Base-by-base conservation (phyloP, 2,113 vertebrate species). In the Balaenoptera acutorostrata region DNA sequence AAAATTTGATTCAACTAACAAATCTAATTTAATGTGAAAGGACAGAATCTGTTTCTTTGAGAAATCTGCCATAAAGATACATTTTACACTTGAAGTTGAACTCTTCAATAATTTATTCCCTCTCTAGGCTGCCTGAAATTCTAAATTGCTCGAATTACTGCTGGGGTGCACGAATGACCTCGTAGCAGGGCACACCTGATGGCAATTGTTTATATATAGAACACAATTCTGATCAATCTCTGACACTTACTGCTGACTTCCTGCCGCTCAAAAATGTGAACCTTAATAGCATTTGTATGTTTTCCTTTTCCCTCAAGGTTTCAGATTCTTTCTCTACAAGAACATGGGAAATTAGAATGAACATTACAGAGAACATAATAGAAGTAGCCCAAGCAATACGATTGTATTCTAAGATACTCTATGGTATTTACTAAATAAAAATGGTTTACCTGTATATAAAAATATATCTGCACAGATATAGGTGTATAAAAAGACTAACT, bases 221-320 rank as follows among this genome's bases (percentile, higher is more conserved):
- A 93, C 97, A 97, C 97, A 98, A 96, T 95, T 59, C 90, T 97
- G 98, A 98, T 99, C 98, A 98, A 97, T 98, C 98, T 98, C 98
- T 98, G 98, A 98, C 98, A 98, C 98, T 99, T 98, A 98, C 94
- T 96, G 46, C 97, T 95, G 98, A 74, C 97, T 98, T 98, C 98
- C 98, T 92, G 97, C 98, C 98, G 98, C 96, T 98, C 98, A 93
- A 82, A 98, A 98, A 98, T 97, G 94, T 98, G 98, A 89, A 97
- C 89, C 86, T 84, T 98, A 98, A 98, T 98, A 98, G 98, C 97
- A 98, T 98, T 98, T 99, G 98, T 98, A 96, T 98, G 98, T 98
- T 98, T 98, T 97, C 97, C 96, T 98, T 88, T 95, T 98, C 98
- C 98, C 98, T 95, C 71, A 98, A 98, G 98, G 92, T 90, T 98